These are phyloP conservation scores for Colletes collaris DNA, from an alignment of 2,888 invertebrate genomes.

Conservation along the genomic window DNA sequence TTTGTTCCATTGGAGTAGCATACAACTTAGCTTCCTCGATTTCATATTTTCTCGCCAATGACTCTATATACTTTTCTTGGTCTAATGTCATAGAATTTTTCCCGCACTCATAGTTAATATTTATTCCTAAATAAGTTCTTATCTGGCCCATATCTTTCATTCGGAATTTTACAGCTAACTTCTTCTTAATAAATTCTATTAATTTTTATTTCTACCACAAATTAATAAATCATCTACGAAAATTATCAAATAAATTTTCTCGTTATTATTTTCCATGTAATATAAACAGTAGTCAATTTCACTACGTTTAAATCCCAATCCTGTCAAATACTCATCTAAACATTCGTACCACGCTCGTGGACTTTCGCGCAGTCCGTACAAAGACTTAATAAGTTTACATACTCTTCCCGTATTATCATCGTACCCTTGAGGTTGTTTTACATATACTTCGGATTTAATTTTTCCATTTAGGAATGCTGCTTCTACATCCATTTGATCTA, in stretches of 20 bases:
- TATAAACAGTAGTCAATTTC: too few relatives aligned
- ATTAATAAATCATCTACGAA: too few relatives aligned
- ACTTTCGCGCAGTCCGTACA: conserved; percentile 18
- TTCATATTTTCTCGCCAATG: conserved; percentile 16
- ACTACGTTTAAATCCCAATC: too few relatives aligned
- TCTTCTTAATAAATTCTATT: too few relatives aligned
- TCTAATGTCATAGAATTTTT: background rate
- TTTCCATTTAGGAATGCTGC: conserved; percentile 9
- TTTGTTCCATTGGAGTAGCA: conserved; percentile 31
- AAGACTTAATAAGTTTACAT: background rate
- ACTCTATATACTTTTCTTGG: conserved; percentile 25
- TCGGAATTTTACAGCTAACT: too few relatives aligned
- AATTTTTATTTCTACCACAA: too few relatives aligned
- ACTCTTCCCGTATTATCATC: background rate
- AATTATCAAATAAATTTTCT: too few relatives aligned
- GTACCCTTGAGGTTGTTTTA: conserved; percentile 20
- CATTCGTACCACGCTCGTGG: conserved; percentile 10
- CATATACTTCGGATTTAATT: conserved; percentile 5
- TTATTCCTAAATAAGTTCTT: too few relatives aligned
- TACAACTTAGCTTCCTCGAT: conserved; percentile 11
- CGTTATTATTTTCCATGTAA: too few relatives aligned
- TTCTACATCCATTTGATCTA: conserved; percentile 35
- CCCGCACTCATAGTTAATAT: too few relatives aligned
- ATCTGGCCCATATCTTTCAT: too few relatives aligned
- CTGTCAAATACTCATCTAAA: background rate